Conservation (phyloP, 2,113 vertebrate genomes). For the Mormyrus iriodes region DNA sequence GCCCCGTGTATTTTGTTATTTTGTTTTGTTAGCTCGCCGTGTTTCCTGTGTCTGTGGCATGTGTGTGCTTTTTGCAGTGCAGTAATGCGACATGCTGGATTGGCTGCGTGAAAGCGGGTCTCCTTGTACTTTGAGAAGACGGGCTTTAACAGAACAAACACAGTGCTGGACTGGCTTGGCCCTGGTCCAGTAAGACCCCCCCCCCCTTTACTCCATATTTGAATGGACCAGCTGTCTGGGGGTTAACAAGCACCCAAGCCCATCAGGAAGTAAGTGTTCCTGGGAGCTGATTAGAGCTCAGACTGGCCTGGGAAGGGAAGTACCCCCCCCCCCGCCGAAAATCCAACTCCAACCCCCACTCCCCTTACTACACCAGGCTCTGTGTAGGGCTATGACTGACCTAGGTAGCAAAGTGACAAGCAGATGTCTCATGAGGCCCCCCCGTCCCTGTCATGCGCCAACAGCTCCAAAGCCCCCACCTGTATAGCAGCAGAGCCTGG, state of each 20-base stretch:
- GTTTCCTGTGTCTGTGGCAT: background rate
- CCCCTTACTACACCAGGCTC: background rate
- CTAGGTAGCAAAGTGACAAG: background rate
- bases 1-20: background rate
- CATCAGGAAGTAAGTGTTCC: background rate
- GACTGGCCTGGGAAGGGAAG: conserved; percentile 28
- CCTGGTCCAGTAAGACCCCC: conserved; percentile 31
- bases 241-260: conserved; percentile 36
- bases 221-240: conserved; percentile 33
- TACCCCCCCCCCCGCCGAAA: conserved; percentile 5
- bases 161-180: background rate
- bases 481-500: background rate
- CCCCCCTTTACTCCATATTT: background rate
- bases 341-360: background rate
- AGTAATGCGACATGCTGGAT: background rate
- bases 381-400: background rate
- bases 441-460: background rate
- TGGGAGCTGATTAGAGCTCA: background rate
- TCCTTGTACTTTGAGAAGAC: background rate
- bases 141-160: background rate
- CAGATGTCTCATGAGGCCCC: background rate
- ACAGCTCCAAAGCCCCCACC: background rate
- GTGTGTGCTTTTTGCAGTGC: background rate
- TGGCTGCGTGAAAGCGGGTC: background rate
- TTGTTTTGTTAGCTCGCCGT: background rate